A percentile compares a stretch with the other conserved stretches of the same genome.
Evolutionary conservation across 2,113 vertebrate genomes (phyloP).

Genomic region (Blennius ocellaris): DNA sequence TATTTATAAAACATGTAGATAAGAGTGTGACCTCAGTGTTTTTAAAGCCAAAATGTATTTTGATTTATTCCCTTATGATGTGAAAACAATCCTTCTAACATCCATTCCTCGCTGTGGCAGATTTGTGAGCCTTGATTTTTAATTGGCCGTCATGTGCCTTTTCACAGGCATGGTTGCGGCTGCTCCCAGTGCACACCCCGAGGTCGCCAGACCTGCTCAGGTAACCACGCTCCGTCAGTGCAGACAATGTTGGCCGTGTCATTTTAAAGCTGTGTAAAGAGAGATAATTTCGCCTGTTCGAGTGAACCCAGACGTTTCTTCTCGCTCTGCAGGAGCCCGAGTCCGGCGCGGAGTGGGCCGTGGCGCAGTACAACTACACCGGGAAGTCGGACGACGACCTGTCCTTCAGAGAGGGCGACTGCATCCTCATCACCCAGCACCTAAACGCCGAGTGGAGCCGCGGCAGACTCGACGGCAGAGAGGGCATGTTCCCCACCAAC

Average conservation of each 20-base stretch:
- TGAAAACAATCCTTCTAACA: no score
- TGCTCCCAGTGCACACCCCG: conserved; percentile 18
- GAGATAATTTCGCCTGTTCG: no score
- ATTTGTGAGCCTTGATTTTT: background rate
- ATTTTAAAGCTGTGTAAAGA: no score
- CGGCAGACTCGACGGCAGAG: conserved; percentile 86
- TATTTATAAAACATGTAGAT: background rate
- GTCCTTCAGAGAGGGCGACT: conserved; percentile 88
- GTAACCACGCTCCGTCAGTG: conserved; percentile 48
- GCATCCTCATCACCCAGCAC: conserved; percentile 86
- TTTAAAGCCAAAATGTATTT: no score
- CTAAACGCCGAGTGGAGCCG: conserved; percentile 88
- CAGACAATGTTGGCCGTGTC: no score
- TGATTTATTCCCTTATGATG: no score
- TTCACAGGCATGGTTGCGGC: conserved; percentile 82
- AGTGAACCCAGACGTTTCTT: background rate
- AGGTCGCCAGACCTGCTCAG: conserved; percentile 62
- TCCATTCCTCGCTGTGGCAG: background rate
- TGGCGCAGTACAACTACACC: conserved; percentile 90
- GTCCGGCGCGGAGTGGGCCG: conserved; percentile 82
- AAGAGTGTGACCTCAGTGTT: no score
- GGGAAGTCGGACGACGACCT: conserved; percentile 88
- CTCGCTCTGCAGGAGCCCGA: conserved; percentile 10
- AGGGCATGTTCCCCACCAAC: conserved; percentile 90
- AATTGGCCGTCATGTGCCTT: background rate